Evolutionary conservation across 2,113 vertebrate genomes (phyloP).

Genomic region (Cyprinus carpio): DNA sequence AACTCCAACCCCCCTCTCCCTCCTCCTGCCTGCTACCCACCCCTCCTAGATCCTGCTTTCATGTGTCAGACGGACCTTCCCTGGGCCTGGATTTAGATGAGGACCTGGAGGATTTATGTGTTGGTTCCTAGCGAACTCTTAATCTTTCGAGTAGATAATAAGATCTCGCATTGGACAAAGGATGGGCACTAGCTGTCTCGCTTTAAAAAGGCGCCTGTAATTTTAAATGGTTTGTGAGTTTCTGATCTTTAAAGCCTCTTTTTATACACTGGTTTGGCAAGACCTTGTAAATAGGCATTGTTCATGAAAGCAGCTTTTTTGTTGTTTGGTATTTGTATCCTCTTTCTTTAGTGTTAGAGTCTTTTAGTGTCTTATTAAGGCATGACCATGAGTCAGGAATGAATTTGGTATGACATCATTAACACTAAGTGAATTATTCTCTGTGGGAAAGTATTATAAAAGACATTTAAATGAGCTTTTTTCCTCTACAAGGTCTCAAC

Average conservation of each 20-base stretch:
- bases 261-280: constrained; percentile 63
- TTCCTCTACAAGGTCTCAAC: constrained; percentile 86
- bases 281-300: constrained; percentile 67
- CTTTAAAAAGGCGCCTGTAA: constrained; percentile 73
- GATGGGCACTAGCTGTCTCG: constrained; percentile 74
- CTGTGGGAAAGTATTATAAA: not conserved
- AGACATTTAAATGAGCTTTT: constrained; percentile 43
- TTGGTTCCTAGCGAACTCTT: constrained; percentile 78
- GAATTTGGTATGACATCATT: constrained; percentile 18
- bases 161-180: constrained; percentile 76
- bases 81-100: constrained; percentile 73
- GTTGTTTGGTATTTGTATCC: constrained; percentile 70
- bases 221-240: constrained; percentile 78
- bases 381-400: constrained; percentile 16
- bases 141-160: constrained; percentile 81
- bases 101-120: constrained; percentile 78
- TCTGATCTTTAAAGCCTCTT: constrained; percentile 76
- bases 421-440: not conserved
- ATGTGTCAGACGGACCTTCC: constrained; percentile 68
- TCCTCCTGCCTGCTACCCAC: constrained; percentile 4
- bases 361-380: constrained; percentile 1
- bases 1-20: constrained; percentile 60
- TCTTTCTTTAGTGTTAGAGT: constrained; percentile 62
- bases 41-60: constrained; percentile 71
- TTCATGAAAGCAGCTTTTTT: constrained; percentile 58